Conservation (phyloP, 1,140 invertebrate species). For the Drosophila triauraria region DNA sequence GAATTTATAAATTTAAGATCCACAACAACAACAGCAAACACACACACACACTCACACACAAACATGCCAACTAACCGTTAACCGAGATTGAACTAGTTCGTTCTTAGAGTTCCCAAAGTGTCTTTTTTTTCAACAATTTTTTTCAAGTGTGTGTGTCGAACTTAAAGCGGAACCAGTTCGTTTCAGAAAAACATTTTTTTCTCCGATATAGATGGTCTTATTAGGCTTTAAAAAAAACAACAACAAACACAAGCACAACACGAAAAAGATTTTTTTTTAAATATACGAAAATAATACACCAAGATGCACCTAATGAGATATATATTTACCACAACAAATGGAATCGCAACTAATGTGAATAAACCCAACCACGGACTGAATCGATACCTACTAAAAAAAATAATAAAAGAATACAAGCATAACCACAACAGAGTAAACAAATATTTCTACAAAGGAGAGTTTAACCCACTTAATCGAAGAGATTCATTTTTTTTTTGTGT, state of each 20-base stretch:
- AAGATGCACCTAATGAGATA: conserved; percentile 10
- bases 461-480: conserved; percentile 1
- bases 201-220: conserved; percentile 18
- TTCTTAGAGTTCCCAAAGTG: conserved; percentile 18
- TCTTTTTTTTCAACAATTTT: conserved; percentile 20
- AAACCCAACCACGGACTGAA: conserved; percentile 55
- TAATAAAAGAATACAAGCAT: conserved; percentile 4
- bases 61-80: conserved; percentile 1
- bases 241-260: conserved; percentile 33
- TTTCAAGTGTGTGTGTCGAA: conserved; percentile 38
- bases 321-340: conserved; percentile 16
- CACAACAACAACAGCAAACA: conserved; percentile 16
- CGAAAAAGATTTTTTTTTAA: conserved; percentile 1
- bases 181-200: conserved; percentile 3
- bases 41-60: conserved; percentile 8
- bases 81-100: conserved; percentile 8
- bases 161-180: conserved; percentile 16
- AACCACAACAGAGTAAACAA: background rate
- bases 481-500: conserved; percentile 14
- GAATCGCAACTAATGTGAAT: conserved; percentile 23
- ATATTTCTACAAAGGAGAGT: conserved; percentile 18
- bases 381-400: conserved; percentile 16
- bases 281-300: conserved; percentile 1
- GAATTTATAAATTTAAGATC: conserved; percentile 6
- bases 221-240: conserved; percentile 21